Evolutionary conservation across 2,888 invertebrate species (phyloP), one percentile per base, ranked within the genome.

Genomic region (Meteorus colon): DNA sequence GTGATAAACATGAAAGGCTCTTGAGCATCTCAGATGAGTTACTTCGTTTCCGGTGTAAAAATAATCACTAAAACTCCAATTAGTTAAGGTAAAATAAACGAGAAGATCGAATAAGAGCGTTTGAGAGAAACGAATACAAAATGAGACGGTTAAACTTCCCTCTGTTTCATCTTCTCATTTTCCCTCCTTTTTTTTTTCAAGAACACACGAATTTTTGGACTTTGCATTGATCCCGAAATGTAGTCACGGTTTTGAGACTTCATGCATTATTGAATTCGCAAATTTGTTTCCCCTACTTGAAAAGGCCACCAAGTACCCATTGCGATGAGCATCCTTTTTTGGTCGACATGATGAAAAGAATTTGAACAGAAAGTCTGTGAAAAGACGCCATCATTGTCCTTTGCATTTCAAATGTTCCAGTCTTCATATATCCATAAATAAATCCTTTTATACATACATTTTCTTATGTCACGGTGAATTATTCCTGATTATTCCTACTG

Each of bases 261-360:
- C 81, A 81, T 81, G 81, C 62, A 81, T 81, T 80, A 81, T 81
- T 81, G 29, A 81, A 80, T 79, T 79, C 76, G 80, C 77, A 81
- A 79, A 81, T 81, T 80, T 78, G 79, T 80, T 77, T 76, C 72
- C 65, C 68, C 75, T 71, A 24, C 69, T 8, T 19, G 34, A 66
- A 67, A 72, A 72, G 67, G 62, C 48, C 31, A 55, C 74, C 55
- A 34, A 45, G 67, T 59, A 16, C 34, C 62, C 62, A 29, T 69
- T 71, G 60, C 59, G 24, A 48, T 12, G 48, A 65, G 68, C 5
- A 60, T 63, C 76, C 76, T 67, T 76, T 76, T 76, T 76, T 76
- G 72, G 76, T 19, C 14, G 71, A 74, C 63, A 51, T 27, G 68
- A 73, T 60, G 63, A 59, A 27, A 68, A 67, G 41, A 51, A 73